phyloP scores from a whole-genome alignment of 2,888 invertebrate species.

The Ramazzottius varieornatus region DNA sequence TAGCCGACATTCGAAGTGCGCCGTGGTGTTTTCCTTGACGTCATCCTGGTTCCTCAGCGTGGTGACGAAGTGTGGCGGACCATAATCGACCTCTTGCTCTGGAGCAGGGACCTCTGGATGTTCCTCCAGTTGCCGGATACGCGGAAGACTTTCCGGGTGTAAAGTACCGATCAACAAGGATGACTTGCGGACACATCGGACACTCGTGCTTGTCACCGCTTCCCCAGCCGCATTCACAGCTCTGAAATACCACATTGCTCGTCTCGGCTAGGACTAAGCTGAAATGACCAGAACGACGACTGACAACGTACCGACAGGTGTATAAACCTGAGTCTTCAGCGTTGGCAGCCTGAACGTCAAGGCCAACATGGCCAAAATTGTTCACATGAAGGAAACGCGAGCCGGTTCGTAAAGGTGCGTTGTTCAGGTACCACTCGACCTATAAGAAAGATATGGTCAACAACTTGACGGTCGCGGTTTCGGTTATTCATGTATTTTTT shows the following conservation, averaged over 20 bases:
- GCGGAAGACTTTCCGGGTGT: constrained; percentile 50
- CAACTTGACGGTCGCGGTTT: background rate
- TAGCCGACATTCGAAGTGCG: constrained; percentile 68
- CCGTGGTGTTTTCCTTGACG: constrained; percentile 51
- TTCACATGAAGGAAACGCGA: constrained; percentile 37
- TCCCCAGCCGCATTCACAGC: constrained; percentile 78
- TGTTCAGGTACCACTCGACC: constrained; percentile 87
- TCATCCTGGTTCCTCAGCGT: constrained; percentile 70
- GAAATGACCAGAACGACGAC: too few species aligned
- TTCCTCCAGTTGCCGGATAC: constrained; percentile 54
- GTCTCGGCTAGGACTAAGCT: too few species aligned
- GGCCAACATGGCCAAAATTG: constrained; percentile 74
- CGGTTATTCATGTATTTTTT: background rate
- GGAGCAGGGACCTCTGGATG: constrained; percentile 33
- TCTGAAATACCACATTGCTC: too few species aligned
- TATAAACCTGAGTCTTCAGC: constrained; percentile 71
- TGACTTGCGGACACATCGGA: background rate
- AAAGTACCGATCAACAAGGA: background rate
- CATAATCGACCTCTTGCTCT: constrained; percentile 45
- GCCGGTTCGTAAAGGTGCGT: constrained; percentile 57
- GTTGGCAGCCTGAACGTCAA: constrained; percentile 64
- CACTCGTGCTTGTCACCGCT: constrained; percentile 53
- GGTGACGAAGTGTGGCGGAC: constrained; percentile 60
- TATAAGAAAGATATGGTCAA: constrained; percentile 28
- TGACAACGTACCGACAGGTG: too few species aligned